These are phyloP conservation scores for Microhierax caerulescens DNA, from an alignment of 2,797 vertebrate species.

Conservation along the genomic window DNA sequence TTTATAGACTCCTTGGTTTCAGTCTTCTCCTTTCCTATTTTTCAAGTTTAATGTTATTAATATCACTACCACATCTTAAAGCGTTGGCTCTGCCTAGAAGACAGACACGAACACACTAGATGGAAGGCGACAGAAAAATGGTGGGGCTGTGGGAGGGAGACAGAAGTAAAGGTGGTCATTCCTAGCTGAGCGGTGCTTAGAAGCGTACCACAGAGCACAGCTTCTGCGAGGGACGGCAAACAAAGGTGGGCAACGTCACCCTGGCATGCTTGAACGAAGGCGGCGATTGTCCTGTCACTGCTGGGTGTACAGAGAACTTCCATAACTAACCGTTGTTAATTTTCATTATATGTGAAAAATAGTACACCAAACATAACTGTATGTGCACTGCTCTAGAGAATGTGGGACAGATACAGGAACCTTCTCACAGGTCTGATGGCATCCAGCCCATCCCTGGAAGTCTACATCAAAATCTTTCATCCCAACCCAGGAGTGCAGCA, in stretches of 20 bases:
- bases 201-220: not conserved
- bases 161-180: not conserved
- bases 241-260: not conserved
- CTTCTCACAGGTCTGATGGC: not conserved
- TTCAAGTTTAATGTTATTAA: not conserved
- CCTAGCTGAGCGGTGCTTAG: not conserved
- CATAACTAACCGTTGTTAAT: not conserved
- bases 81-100: not conserved
- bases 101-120: not conserved
- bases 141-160: not conserved
- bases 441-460: not conserved
- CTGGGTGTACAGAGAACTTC: not conserved
- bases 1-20: not conserved
- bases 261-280: not conserved
- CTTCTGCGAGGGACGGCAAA: not conserved
- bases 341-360: not conserved
- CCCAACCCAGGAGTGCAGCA: not conserved
- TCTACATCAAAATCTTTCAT: not conserved
- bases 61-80: not conserved
- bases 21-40: not conserved
- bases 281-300: not conserved
- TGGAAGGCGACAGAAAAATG: not conserved
- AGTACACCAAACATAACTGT: not conserved
- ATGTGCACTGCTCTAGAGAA: not conserved
- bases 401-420: not conserved